Conservation (phyloP, 1,140 invertebrate species). For the Nasonia giraulti region DNA sequence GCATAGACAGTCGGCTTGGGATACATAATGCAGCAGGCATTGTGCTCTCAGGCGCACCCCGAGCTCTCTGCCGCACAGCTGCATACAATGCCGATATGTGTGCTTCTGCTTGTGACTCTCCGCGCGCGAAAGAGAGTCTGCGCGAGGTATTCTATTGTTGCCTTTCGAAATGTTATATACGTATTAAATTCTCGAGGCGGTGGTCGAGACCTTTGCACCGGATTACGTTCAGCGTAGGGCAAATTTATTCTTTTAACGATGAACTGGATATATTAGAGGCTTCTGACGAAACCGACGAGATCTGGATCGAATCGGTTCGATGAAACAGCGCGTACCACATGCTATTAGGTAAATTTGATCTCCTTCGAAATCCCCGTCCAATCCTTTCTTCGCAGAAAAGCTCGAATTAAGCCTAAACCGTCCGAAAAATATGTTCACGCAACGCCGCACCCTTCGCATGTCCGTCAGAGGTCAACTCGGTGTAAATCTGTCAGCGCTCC, state of each 20-base stretch:
- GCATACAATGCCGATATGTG: constrained; percentile 67
- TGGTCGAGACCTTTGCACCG: not conserved
- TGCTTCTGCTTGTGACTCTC: not conserved
- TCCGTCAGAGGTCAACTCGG: not conserved
- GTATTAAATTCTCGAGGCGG: not conserved
- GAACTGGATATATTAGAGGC: too few species aligned
- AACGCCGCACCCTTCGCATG: too few species aligned
- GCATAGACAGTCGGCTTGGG: constrained; percentile 51
- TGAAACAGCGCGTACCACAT: not conserved
- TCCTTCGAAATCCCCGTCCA: not conserved
- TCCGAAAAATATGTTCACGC: constrained; percentile 27
- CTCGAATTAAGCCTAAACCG: constrained; percentile 34
- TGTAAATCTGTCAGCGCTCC: not conserved
- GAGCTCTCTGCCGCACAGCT: constrained; percentile 57
- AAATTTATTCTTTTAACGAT: not conserved
- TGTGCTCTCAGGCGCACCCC: constrained; percentile 58
- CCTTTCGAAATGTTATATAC: constrained; percentile 62
- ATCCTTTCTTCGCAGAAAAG: constrained; percentile 30
- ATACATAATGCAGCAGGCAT: constrained; percentile 72
- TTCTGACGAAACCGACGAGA: not conserved
- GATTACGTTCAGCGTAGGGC: not conserved
- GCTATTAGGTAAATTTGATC: not conserved
- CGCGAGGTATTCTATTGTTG: constrained; percentile 69
- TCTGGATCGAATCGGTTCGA: not conserved
- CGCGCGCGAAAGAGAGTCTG: not conserved